Conservation (phyloP, 64 coral and sea anemone species). For the Actinia equina region DNA sequence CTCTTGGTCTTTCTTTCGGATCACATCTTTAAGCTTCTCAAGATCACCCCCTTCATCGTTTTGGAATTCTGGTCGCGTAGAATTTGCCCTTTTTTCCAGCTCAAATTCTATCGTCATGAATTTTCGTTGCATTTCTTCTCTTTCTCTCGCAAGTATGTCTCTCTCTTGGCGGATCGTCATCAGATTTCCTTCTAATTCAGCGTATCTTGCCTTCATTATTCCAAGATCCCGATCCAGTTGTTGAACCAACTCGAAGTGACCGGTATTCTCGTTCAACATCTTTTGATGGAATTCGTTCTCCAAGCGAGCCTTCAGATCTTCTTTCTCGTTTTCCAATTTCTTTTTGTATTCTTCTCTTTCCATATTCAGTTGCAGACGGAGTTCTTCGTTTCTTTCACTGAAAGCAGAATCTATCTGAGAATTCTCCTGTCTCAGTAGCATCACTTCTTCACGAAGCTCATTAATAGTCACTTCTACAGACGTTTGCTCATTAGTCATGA, state of each 20-base stretch:
- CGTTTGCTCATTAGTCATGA: constrained; percentile 53
- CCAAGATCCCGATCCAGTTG: constrained; percentile 53
- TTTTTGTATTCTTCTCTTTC: constrained; percentile 65
- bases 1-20: constrained; percentile 70
- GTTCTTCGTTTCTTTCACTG: constrained; percentile 61
- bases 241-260: constrained; percentile 38
- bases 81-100: constrained; percentile 6
- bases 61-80: neutral
- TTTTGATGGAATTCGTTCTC: constrained; percentile 81
- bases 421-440: constrained; percentile 71
- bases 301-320: constrained; percentile 52
- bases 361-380: constrained; percentile 63
- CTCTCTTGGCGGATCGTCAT: constrained; percentile 51
- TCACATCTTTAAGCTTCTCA: constrained; percentile 48
- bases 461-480: constrained; percentile 62
- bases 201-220: constrained; percentile 55
- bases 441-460: constrained; percentile 70
- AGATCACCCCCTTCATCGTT: neutral
- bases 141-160: constrained; percentile 63
- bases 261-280: constrained; percentile 55
- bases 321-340: constrained; percentile 48
- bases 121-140: constrained; percentile 58
- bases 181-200: constrained; percentile 52
- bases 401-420: constrained; percentile 62
- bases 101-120: constrained; percentile 54